Conservation (phyloP, 2,888 invertebrate species). For the Hypena proboscidalis region DNA sequence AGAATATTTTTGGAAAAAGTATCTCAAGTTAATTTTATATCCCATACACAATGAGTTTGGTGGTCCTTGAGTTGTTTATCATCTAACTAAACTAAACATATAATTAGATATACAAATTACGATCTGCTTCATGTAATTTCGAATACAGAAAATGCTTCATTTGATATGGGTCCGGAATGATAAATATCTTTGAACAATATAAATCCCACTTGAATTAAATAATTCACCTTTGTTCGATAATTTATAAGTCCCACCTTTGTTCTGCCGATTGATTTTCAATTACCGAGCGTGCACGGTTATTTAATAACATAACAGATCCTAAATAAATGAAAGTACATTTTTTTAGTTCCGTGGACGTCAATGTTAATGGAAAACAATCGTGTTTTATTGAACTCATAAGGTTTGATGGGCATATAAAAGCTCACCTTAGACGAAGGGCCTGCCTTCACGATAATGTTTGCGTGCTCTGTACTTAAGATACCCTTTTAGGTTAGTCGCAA, state of each 20-base stretch:
- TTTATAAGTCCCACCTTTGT: slow-evolving; percentile 18
- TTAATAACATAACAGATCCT: slow-evolving; percentile 29
- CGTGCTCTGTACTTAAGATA: slow-evolving; percentile 74
- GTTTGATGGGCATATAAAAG: slow-evolving; percentile 82
- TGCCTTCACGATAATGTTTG: slow-evolving; percentile 75
- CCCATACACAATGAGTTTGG: too few species aligned
- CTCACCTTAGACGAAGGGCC: slow-evolving; percentile 78
- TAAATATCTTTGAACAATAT: too few species aligned
- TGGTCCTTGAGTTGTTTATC: too few species aligned
- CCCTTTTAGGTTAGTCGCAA: slow-evolving; percentile 72
- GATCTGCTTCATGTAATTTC: too few species aligned
- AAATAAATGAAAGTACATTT: slow-evolving; percentile 40
- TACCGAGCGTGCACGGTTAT: slow-evolving; percentile 25
- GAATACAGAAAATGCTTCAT: too few species aligned
- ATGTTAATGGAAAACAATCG: slow-evolving; percentile 83
- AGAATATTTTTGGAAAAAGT: too few species aligned
- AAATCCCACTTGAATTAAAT: slow-evolving; percentile 23
- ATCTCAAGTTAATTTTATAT: too few species aligned
- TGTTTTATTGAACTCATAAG: slow-evolving; percentile 83
- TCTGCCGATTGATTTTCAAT: slow-evolving; percentile 30
- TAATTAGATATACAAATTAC: too few species aligned
- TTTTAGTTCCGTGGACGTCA: slow-evolving; percentile 51
- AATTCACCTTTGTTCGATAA: slow-evolving; percentile 16
- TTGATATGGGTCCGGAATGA: too few species aligned
- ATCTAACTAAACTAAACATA: too few species aligned